Percentiles rank a stretch among this genome's conserved stretches.
Conservation (phyloP, 2,888 invertebrate species). For the Eilema depressum region DNA sequence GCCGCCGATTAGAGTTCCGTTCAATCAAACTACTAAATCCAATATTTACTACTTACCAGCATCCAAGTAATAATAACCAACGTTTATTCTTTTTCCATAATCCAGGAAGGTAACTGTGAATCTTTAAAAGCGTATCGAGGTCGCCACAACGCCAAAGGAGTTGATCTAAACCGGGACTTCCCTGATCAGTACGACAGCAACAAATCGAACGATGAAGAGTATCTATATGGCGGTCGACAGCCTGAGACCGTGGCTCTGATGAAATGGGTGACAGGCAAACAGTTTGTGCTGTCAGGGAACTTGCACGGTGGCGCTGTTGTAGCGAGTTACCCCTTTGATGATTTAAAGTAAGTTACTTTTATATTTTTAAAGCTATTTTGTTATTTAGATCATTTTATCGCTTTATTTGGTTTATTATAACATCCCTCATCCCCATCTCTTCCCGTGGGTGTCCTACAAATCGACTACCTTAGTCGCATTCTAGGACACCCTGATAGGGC, state of each 20-base stretch:
- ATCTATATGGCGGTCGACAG: constrained; percentile 88
- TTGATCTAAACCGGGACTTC: constrained; percentile 97
- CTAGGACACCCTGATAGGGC: too few relatives aligned
- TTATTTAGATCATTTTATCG: too few relatives aligned
- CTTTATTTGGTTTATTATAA: too few relatives aligned
- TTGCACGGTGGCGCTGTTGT: constrained; percentile 99
- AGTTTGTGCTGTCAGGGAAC: constrained; percentile 97
- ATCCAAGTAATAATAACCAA: neutral
- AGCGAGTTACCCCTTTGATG: constrained; percentile 98
- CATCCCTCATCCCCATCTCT: too few relatives aligned
- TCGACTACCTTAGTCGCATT: too few relatives aligned
- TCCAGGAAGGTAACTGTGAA: constrained; percentile 93
- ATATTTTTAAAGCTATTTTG: neutral
- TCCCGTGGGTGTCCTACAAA: too few relatives aligned
- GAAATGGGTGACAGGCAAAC: constrained; percentile 94
- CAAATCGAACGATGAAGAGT: constrained; percentile 72
- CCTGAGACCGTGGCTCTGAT: constrained; percentile 96
- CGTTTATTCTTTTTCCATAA: constrained; percentile 14
- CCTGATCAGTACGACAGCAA: constrained; percentile 93
- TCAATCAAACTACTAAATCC: neutral
- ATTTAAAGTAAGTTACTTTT: constrained; percentile 89
- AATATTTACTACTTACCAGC: neutral
- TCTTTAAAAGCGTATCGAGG: constrained; percentile 90
- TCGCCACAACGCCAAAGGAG: constrained; percentile 92
- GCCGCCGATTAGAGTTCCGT: neutral